phyloP scores from a whole-genome alignment of 2,113 vertebrate genomes.

The Pituophis catenifer region DNA sequence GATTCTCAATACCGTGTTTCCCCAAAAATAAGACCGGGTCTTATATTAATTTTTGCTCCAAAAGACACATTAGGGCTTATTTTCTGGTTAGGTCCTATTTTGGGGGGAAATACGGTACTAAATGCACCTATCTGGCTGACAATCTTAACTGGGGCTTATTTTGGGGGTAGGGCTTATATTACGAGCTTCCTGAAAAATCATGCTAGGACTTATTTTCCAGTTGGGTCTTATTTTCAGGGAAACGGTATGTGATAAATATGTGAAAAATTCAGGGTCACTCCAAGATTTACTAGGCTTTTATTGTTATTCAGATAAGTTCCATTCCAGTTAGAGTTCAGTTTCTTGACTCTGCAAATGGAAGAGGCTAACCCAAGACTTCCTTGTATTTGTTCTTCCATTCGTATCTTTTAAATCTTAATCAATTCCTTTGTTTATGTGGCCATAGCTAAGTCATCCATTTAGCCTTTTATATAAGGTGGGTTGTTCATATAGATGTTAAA shows the following conservation, averaged over 20 bases:
- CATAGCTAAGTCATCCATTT: background rate
- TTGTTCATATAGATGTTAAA: background rate
- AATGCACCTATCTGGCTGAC: no score
- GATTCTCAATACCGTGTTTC: background rate
- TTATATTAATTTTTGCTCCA: no score
- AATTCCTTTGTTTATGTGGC: background rate
- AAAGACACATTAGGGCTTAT: no score
- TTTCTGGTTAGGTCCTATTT: no score
- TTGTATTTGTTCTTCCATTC: background rate
- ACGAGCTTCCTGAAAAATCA: no score
- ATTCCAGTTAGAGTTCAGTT: background rate
- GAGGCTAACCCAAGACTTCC: background rate
- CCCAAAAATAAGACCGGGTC: no score
- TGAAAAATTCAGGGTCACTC: background rate
- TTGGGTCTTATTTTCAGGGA: no score
- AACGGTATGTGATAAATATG: background rate
- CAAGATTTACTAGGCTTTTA: background rate
- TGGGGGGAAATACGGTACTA: no score
- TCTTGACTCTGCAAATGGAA: background rate
- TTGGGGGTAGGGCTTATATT: no score
- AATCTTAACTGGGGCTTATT: no score
- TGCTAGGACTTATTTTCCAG: no score
- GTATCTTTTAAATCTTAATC: background rate
- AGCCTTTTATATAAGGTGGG: background rate
- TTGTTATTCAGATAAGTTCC: background rate